Conservation (phyloP, 2,797 vertebrate genomes). For the Limnodromus scolopaceus region DNA sequence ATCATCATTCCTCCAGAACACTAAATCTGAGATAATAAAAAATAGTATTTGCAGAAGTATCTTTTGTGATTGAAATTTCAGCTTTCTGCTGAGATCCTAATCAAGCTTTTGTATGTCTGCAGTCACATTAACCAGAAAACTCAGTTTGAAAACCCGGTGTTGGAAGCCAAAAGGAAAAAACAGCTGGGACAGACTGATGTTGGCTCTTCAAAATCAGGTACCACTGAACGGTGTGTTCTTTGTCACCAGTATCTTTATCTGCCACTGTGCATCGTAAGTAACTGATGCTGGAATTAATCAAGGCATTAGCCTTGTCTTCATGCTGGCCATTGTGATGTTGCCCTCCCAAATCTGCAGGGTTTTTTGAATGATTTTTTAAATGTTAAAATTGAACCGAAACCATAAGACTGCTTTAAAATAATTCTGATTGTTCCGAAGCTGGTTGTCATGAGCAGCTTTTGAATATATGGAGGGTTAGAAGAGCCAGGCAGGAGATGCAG, state of each 20-base stretch:
- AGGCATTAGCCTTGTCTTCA: neutral
- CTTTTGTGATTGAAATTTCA: neutral
- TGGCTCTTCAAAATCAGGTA: slow-evolving; percentile 77
- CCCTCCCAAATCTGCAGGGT: neutral
- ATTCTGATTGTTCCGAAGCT: neutral
- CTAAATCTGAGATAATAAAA: neutral
- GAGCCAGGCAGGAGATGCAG: neutral
- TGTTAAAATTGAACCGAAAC: neutral
- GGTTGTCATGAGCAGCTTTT: neutral
- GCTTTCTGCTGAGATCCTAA: slow-evolving; percentile 32
- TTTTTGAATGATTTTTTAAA: neutral
- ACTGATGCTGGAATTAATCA: neutral
- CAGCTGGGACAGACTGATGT: slow-evolving; percentile 76
- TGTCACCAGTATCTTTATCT: neutral
- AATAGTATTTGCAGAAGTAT: neutral
- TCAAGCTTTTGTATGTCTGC: slow-evolving; percentile 34
- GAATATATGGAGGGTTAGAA: neutral
- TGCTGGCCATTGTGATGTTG: neutral
- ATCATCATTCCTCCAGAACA: neutral
- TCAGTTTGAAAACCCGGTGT: slow-evolving; percentile 98
- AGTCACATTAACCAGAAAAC: slow-evolving; percentile 99
- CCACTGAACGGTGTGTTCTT: neutral
- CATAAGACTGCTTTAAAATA: neutral
- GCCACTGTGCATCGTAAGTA: neutral
- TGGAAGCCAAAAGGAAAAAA: slow-evolving; percentile 93